A percentile compares a stretch with the other conserved stretches of the same genome.
These are phyloP conservation scores for Campoletis raptor DNA, from an alignment of 2,888 invertebrate genomes.

Conservation along the genomic window DNA sequence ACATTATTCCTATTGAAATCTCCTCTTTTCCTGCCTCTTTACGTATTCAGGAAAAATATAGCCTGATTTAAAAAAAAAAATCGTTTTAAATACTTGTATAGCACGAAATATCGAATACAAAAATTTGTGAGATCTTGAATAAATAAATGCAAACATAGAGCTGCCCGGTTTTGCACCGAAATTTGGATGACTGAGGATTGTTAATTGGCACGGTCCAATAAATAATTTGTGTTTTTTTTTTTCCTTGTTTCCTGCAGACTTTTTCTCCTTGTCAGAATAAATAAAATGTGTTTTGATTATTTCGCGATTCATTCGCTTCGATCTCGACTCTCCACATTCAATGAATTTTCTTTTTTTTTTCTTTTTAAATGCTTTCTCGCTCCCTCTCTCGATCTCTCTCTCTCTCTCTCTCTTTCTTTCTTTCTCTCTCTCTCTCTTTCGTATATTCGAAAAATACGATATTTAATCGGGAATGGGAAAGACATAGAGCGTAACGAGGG, in stretches of 20 bases:
- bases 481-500: conserved; percentile 85
- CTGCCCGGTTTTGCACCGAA: not conserved
- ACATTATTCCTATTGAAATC: not conserved
- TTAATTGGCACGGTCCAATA: conserved; percentile 21
- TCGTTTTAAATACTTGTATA: not conserved
- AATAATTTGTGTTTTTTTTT: not conserved
- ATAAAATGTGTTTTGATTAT: conserved; percentile 12
- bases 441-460: conserved; percentile 1
- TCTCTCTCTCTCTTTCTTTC: not conserved
- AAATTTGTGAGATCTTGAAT: not conserved
- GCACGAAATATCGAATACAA: not conserved
- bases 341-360: too few species aligned
- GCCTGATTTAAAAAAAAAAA: not conserved
- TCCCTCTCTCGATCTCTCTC: not conserved
- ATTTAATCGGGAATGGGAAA: conserved; percentile 85
- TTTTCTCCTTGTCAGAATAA: not conserved
- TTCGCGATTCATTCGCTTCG: not conserved
- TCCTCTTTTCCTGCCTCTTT: not conserved
- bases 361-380: not conserved
- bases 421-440: conserved; percentile 3
- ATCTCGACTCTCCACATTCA: not conserved
- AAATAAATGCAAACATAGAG: not conserved
- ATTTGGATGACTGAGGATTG: conserved; percentile 9
- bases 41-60: not conserved
- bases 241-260: conserved; percentile 1